These are phyloP conservation scores for Macropodus opercularis DNA, from an alignment of 2,797 vertebrate species.

Conservation along the genomic window DNA sequence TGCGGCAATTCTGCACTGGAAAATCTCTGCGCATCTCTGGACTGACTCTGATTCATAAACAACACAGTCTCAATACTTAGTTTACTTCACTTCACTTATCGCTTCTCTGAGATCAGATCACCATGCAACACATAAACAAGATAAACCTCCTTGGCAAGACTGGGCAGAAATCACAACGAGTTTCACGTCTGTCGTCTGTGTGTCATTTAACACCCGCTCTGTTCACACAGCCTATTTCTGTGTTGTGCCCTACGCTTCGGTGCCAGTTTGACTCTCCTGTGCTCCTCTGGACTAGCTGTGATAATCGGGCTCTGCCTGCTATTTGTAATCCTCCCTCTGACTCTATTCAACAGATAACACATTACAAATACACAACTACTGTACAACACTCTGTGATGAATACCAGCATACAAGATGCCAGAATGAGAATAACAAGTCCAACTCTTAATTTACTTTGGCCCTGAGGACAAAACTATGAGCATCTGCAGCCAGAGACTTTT, in stretches of 20 bases:
- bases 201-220: background rate
- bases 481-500: background rate
- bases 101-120: no score
- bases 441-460: background rate
- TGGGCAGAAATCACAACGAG: background rate
- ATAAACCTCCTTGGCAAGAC: background rate
- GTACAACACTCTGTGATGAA: background rate
- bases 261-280: constrained; percentile 23
- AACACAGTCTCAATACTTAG: background rate
- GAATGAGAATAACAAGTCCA: no score
- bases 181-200: no score
- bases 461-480: background rate
- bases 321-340: constrained; percentile 35
- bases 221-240: background rate
- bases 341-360: constrained; percentile 6
- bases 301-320: constrained; percentile 23
- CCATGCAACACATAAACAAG: no score
- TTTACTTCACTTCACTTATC: constrained; percentile 2
- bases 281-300: constrained; percentile 27
- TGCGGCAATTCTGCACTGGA: constrained; percentile 3
- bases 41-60: constrained; percentile 1
- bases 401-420: background rate
- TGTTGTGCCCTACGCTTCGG: constrained; percentile 8
- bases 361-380: constrained; percentile 11
- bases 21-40: background rate